These are phyloP conservation scores for Sweltsa coloradensis DNA, from an alignment of 1,140 invertebrate species.

Conservation along the genomic window DNA sequence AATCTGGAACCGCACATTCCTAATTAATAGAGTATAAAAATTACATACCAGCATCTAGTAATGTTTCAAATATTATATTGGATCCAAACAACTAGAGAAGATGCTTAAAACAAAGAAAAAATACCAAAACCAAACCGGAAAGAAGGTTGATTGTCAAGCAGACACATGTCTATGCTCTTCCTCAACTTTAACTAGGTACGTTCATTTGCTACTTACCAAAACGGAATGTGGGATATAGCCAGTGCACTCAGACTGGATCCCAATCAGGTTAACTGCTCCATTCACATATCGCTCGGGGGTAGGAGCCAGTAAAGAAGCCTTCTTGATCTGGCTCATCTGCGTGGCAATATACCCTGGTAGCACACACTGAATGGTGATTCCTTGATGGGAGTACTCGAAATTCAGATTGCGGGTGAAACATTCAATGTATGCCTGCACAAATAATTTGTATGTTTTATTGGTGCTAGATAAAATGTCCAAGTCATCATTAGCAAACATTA, in stretches of 20 bases:
- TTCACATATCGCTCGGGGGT: slow-evolving; percentile 64
- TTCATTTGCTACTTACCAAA: slow-evolving; percentile 45
- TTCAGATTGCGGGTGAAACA: slow-evolving; percentile 72
- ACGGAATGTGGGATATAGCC: slow-evolving; percentile 67
- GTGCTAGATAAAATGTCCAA: background rate
- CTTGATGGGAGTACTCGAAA: slow-evolving; percentile 61
- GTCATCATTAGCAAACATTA: background rate
- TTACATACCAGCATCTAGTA: no score
- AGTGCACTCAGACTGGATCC: slow-evolving; percentile 56
- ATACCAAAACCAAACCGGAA: no score
- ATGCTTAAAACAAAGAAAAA: no score
- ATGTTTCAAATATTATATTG: no score
- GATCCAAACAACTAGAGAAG: no score
- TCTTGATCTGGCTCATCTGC: slow-evolving; percentile 82
- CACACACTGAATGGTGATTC: slow-evolving; percentile 74
- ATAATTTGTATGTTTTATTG: background rate
- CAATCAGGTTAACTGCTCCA: slow-evolving; percentile 61
- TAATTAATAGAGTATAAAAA: no score
- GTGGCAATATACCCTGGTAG: slow-evolving; percentile 83
- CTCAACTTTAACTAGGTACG: no score
- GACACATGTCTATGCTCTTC: no score
- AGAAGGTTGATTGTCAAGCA: no score
- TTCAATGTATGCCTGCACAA: slow-evolving; percentile 59
- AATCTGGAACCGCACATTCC: no score
- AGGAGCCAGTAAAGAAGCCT: slow-evolving; percentile 67